These are phyloP conservation scores for Merluccius polli DNA, from an alignment of 2,797 vertebrate species.

Conservation along the genomic window DNA sequence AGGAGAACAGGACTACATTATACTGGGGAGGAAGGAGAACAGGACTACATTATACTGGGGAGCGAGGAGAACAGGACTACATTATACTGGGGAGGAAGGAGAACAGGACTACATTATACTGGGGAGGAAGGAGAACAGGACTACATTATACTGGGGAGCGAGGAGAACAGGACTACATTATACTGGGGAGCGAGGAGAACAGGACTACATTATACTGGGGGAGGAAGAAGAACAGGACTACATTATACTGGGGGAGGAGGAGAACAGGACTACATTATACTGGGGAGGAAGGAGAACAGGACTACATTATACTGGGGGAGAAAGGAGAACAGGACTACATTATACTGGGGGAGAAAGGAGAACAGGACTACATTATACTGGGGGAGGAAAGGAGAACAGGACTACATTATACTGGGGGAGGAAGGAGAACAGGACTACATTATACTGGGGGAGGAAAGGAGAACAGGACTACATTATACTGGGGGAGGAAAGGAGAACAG, in stretches of 20 bases:
- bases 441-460: constrained; percentile 37
- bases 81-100: constrained; percentile 34
- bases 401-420: constrained; percentile 26
- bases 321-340: constrained; percentile 10
- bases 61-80: constrained; percentile 13
- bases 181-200: constrained; percentile 34
- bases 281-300: constrained; percentile 31
- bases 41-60: too few relatives aligned
- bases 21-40: neutral
- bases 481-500: constrained; percentile 32
- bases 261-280: neutral
- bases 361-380: neutral
- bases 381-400: constrained; percentile 31
- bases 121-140: constrained; percentile 30
- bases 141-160: constrained; percentile 28
- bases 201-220: constrained; percentile 27
- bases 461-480: neutral
- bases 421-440: constrained; percentile 10
- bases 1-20: too few relatives aligned
- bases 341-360: constrained; percentile 36
- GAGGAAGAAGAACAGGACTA: constrained; percentile 9
- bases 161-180: constrained; percentile 3
- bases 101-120: neutral
- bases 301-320: constrained; percentile 26
- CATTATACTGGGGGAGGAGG: constrained; percentile 34